Percentiles rank a stretch among this genome's conserved stretches.
Evolutionary conservation across 1,140 invertebrate species (phyloP).

Genomic region (Ruditapes philippinarum): DNA sequence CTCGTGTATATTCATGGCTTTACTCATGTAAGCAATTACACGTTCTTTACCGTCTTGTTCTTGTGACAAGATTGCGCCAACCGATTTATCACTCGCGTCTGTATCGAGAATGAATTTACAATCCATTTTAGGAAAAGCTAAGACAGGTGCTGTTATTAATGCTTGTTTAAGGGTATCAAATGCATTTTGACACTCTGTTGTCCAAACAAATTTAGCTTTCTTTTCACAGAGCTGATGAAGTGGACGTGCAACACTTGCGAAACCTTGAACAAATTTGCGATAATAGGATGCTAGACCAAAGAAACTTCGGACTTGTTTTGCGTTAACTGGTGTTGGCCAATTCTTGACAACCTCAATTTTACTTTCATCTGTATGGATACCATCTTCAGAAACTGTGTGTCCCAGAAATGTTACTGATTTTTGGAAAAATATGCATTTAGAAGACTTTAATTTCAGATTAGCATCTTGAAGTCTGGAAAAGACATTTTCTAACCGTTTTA

Average conservation of each 20-base stretch:
- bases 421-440: constrained; percentile 67
- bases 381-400: constrained; percentile 38
- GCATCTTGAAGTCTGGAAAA: constrained; percentile 44
- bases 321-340: constrained; percentile 56
- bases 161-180: constrained; percentile 8
- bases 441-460: constrained; percentile 57
- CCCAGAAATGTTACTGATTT: constrained; percentile 66
- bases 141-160: constrained; percentile 59
- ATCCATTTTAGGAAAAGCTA: constrained; percentile 17
- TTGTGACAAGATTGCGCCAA: constrained; percentile 79
- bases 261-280: background rate
- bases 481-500: constrained; percentile 9
- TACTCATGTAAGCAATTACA: constrained; percentile 72
- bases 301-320: constrained; percentile 43
- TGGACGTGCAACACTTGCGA: background rate
- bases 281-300: constrained; percentile 5
- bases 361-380: constrained; percentile 18
- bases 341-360: constrained; percentile 42
- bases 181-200: background rate
- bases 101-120: constrained; percentile 72
- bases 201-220: background rate
- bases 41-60: constrained; percentile 67
- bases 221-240: constrained; percentile 7
- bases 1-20: constrained; percentile 81
- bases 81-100: constrained; percentile 70